A percentile compares a stretch with the other conserved stretches of the same genome.
These are phyloP conservation scores for Thaumetopoea pityocampa DNA, from an alignment of 1,140 invertebrate species.

Conservation along the genomic window DNA sequence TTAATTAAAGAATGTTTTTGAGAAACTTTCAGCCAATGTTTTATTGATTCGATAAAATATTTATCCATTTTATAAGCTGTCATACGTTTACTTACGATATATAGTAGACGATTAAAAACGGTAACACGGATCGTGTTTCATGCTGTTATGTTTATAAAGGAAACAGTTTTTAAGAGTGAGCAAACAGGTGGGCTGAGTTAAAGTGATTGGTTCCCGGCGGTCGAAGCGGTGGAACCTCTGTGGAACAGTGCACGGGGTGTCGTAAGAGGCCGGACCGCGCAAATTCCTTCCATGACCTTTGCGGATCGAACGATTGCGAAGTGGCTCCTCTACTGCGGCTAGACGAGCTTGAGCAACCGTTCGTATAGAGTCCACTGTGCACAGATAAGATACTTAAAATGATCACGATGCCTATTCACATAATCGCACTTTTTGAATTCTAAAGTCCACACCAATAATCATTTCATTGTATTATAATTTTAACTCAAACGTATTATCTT, in stretches of 20 bases:
- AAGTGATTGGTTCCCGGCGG: conserved; percentile 40
- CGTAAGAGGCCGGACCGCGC: conserved; percentile 66
- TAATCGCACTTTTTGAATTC: no score
- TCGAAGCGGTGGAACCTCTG: conserved; percentile 44
- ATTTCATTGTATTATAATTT: no score
- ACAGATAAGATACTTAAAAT: conserved; percentile 30
- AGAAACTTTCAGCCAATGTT: no score
- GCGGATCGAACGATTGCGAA: conserved; percentile 68
- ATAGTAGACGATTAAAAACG: background rate
- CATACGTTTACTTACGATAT: background rate
- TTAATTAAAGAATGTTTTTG: no score
- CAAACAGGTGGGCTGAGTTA: conserved; percentile 15
- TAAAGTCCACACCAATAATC: no score
- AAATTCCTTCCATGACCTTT: conserved; percentile 73
- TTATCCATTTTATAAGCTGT: no score
- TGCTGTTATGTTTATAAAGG: conserved; percentile 3
- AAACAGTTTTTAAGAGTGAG: conserved; percentile 5
- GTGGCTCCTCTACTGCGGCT: conserved; percentile 57
- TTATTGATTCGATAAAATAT: no score
- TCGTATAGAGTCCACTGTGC: conserved; percentile 50
- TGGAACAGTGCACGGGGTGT: conserved; percentile 46
- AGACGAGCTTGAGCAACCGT: conserved; percentile 66
- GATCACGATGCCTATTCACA: no score
- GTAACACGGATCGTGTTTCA: conserved; percentile 1
- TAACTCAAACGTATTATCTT: no score